A percentile compares a stretch with the other conserved stretches of the same genome.
Conservation (phyloP, 2,888 invertebrate genomes). For the Agrilus cyanescens region DNA sequence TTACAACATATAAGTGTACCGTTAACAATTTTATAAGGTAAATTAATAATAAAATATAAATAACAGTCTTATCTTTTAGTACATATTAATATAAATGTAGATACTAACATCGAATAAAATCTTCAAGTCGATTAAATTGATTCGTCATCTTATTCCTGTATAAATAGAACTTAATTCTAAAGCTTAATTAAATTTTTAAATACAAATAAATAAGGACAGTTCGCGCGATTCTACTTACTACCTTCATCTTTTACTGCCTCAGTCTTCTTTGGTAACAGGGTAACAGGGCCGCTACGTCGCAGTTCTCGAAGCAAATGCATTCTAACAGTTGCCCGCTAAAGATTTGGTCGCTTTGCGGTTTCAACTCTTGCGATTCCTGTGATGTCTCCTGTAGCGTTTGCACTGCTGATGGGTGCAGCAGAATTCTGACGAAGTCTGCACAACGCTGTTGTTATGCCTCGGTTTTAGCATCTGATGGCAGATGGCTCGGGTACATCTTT, state of each 20-base stretch:
- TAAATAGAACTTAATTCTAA: no score
- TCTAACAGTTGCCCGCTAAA: constrained; percentile 34
- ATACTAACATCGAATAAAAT: no score
- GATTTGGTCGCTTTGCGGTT: constrained; percentile 5
- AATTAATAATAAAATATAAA: no score
- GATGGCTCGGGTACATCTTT: constrained; percentile 63
- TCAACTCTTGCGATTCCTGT: constrained; percentile 20
- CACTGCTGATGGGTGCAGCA: constrained; percentile 46
- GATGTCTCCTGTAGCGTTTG: constrained; percentile 19
- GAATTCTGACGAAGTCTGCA: constrained; percentile 35
- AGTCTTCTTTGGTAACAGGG: constrained; percentile 47
- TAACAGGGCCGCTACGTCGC: constrained; percentile 38
- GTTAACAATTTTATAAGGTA: no score
- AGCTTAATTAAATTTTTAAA: constrained; percentile 7
- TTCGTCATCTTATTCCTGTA: no score
- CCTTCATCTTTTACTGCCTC: constrained; percentile 28
- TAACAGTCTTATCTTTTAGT: no score
- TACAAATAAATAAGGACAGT: constrained; percentile 29
- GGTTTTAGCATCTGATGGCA: constrained; percentile 45
- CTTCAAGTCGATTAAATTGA: no score
- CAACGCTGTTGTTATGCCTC: constrained; percentile 25
- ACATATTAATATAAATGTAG: no score
- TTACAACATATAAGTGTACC: no score
- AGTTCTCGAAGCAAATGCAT: constrained; percentile 16
- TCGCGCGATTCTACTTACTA: constrained; percentile 22